Evolutionary conservation across 2,888 invertebrate genomes (phyloP), one percentile per base, ranked within the genome.

Genomic region (Luperina testacea): DNA sequence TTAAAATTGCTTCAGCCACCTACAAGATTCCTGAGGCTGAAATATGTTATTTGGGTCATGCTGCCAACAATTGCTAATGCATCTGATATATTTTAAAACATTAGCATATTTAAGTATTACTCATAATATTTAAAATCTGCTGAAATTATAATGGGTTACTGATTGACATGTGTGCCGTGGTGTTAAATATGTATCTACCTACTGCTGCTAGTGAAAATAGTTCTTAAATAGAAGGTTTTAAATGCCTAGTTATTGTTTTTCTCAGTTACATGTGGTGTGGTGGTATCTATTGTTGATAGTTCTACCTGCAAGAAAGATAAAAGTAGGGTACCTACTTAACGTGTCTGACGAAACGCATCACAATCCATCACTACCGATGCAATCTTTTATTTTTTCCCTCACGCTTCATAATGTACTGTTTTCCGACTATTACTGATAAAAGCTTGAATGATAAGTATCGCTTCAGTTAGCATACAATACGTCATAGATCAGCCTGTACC

Each of bases 1-100:
- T 91, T 91, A 88, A 91, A 89, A 90, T 91, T 89, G 87, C 86
- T 90, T 85, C 86, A 88, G 78, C 88, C 87, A 91, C 88, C 90
- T 88, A 90, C 90, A 87, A 88, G 85, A 90, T 89, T 88, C 86
- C 88, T 73, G 86, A 82, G 78, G 84, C 74, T 80, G 73, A 89
- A 89, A 89, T 90, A 88, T 86, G 78, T 83, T 87, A 91, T 90
- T 90, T 86, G 83, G 74, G 81, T 85, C 75, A 85, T 79, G 77
- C 78, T 88, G 80, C 84, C 82, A 83, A 88, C 84, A 81, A 82
- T 85, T 84, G 79, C 75, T 77, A 77, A 84, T 88, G 83, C 75
- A 84, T 82, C 81, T 84, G 75, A 82, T 81, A 79, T 53, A 75
- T 70, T 71, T 72, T 75, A 61, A 72, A 75, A 75, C 67, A 74